Conservation (phyloP, 2,888 invertebrate species). For the Microdon myrmicae region DNA sequence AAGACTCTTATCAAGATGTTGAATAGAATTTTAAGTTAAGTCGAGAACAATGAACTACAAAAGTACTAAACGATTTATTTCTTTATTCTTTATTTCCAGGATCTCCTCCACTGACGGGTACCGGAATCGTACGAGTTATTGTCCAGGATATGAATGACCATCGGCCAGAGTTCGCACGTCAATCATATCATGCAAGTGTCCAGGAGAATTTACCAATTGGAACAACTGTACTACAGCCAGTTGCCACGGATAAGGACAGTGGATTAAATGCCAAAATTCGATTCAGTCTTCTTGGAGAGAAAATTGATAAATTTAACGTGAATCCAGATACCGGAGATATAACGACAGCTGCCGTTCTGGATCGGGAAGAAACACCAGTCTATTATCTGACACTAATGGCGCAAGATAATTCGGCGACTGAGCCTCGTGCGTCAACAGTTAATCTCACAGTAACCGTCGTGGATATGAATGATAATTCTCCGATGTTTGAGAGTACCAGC, state of each 20-base stretch:
- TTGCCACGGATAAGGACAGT: slow-evolving; percentile 83
- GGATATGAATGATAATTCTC: slow-evolving; percentile 89
- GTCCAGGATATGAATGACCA: slow-evolving; percentile 97
- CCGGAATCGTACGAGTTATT: slow-evolving; percentile 87
- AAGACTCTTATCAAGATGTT: slow-evolving; percentile 38
- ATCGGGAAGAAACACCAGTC: slow-evolving; percentile 80
- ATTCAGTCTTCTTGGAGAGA: slow-evolving; percentile 85
- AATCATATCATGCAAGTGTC: slow-evolving; percentile 81
- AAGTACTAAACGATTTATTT: slow-evolving; percentile 20
- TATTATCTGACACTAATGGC: slow-evolving; percentile 88
- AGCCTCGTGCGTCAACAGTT: slow-evolving; percentile 83
- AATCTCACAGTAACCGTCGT: slow-evolving; percentile 82
- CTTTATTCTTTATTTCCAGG: slow-evolving; percentile 71
- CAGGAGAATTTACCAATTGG: slow-evolving; percentile 85
- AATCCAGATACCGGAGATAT: slow-evolving; percentile 83
- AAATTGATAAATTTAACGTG: slow-evolving; percentile 82
- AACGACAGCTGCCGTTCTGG: slow-evolving; percentile 76
- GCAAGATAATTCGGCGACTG: slow-evolving; percentile 87
- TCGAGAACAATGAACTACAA: slow-evolving; percentile 9
- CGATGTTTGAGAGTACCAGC: slow-evolving; percentile 77
- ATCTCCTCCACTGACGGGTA: slow-evolving; percentile 90
- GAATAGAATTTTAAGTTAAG: slow-evolving; percentile 17
- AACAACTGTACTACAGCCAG: slow-evolving; percentile 80
- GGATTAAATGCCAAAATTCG: slow-evolving; percentile 88
- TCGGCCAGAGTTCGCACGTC: slow-evolving; percentile 85